Conservation (phyloP, 2,113 vertebrate species). For the Campylorhamphus procurvoides region DNA sequence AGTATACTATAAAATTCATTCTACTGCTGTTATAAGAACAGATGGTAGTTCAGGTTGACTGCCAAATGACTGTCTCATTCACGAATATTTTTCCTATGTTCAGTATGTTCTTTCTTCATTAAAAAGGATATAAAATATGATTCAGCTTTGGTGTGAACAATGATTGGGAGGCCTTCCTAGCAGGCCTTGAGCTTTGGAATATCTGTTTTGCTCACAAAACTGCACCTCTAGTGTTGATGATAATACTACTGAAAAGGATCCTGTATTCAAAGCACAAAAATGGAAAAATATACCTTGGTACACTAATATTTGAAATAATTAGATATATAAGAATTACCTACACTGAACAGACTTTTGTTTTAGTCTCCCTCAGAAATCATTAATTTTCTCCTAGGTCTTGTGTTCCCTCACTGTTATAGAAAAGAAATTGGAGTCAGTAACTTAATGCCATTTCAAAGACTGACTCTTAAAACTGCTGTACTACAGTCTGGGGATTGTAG, state of each 20-base stretch:
- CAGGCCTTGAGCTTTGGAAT: not conserved
- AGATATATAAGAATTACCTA: not conserved
- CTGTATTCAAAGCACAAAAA: not conserved
- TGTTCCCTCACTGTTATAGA: not conserved
- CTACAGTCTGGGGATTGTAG: not conserved
- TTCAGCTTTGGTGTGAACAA: not conserved
- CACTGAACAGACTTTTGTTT: not conserved
- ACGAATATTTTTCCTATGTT: not conserved
- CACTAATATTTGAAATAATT: not conserved
- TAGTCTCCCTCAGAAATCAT: not conserved
- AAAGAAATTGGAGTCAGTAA: not conserved
- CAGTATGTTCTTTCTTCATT: not conserved
- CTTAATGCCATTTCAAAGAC: not conserved
- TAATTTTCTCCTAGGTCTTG: not conserved
- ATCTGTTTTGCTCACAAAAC: not conserved
- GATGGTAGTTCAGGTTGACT: not conserved
- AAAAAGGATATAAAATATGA: not conserved
- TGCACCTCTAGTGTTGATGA: not conserved
- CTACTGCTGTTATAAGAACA: not conserved
- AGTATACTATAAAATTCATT: not conserved
- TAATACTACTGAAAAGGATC: not conserved
- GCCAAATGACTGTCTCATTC: not conserved
- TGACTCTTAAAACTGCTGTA: not conserved
- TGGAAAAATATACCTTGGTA: not conserved
- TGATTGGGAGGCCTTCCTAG: not conserved